Evolutionary conservation across 2,113 vertebrate species (phyloP).

Genomic region (Chaetorhynchus papuensis): DNA sequence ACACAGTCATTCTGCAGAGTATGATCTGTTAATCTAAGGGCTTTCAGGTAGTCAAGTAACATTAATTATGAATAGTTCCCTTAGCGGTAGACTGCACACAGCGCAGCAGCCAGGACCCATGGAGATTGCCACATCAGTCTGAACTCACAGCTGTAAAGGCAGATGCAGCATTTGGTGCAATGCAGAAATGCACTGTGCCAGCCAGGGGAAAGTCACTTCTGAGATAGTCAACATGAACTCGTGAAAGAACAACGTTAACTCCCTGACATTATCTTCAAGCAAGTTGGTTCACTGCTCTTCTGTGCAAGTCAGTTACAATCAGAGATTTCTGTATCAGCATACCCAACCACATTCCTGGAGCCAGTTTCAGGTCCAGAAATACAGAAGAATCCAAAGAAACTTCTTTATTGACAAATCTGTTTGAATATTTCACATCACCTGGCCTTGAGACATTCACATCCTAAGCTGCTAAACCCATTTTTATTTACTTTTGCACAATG

Average conservation of each 20-base stretch:
- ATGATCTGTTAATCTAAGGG: neutral
- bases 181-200: neutral
- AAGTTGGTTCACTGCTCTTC: neutral
- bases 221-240: neutral
- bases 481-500: conserved; percentile 20
- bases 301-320: neutral
- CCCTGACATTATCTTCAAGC: neutral
- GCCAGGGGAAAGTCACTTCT: neutral
- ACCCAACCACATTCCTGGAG: neutral
- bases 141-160: neutral
- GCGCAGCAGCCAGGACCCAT: neutral
- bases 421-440: neutral
- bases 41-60: neutral
- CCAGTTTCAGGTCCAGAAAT: neutral
- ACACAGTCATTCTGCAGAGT: neutral
- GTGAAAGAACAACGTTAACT: neutral
- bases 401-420: neutral
- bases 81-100: neutral
- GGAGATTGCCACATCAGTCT: neutral
- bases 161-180: neutral
- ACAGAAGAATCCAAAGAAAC: neutral
- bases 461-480: neutral
- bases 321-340: neutral
- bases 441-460: neutral
- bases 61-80: neutral